Percentiles rank a stretch among this genome's conserved stretches.
These are phyloP conservation scores for Delichon dasypus DNA, from an alignment of 2,797 vertebrate genomes.

Conservation along the genomic window DNA sequence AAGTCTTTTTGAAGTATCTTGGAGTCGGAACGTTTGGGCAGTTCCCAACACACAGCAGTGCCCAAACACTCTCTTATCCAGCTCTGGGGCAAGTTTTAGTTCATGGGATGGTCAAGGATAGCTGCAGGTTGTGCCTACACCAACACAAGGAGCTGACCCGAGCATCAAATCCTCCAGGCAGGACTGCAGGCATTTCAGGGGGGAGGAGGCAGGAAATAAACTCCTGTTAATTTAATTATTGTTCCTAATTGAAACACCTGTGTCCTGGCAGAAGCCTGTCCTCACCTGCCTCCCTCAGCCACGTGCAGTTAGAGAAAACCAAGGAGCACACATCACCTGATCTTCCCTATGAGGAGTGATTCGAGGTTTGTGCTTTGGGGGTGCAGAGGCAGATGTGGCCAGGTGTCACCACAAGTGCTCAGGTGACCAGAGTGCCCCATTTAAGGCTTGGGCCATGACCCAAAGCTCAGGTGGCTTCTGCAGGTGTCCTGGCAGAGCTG, in stretches of 20 bases:
- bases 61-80: accelerated
- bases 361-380: not conserved
- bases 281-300: not conserved
- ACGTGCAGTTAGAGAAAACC: accelerated
- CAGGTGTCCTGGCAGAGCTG: not conserved
- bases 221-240: not conserved
- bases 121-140: not conserved
- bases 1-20: not conserved
- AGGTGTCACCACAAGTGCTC: not conserved
- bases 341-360: accelerated
- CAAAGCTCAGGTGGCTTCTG: not conserved
- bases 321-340: not conserved
- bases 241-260: not conserved
- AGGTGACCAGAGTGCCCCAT: not conserved
- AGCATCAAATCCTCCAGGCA: not conserved
- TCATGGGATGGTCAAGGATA: accelerated
- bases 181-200: not conserved
- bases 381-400: accelerated
- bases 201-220: not conserved
- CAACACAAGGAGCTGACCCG: not conserved
- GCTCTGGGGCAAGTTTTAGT: not conserved
- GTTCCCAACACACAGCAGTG: not conserved
- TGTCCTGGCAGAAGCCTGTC: not conserved
- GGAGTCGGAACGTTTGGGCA: accelerated
- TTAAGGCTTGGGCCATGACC: not conserved